phyloP scores from a whole-genome alignment of 2,113 vertebrate genomes.

The Tetrao urogallus region DNA sequence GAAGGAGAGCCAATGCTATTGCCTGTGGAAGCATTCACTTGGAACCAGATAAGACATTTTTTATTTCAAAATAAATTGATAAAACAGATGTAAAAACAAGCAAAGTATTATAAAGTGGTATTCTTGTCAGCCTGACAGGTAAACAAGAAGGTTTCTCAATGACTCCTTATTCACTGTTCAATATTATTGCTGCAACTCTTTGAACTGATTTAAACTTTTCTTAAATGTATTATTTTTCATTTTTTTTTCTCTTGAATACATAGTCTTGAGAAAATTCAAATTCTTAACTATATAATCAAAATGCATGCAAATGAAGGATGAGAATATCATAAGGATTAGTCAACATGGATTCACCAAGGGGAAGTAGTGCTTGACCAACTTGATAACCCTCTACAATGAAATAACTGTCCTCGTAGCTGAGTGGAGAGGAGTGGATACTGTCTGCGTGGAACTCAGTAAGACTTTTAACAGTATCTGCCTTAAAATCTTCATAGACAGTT shows the following conservation, averaged over 20 bases:
- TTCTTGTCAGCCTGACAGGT: neutral
- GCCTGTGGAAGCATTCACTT: neutral
- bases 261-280: neutral
- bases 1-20: neutral
- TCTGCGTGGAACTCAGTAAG: neutral
- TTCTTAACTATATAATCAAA: neutral
- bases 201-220: neutral
- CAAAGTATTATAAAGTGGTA: neutral
- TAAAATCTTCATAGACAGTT: neutral
- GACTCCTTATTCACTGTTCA: neutral
- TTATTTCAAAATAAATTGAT: neutral
- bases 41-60: neutral
- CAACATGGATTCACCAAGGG: neutral
- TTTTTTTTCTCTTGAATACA: neutral
- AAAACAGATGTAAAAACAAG: neutral
- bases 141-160: neutral
- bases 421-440: neutral
- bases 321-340: neutral
- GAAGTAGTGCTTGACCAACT: neutral
- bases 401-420: neutral
- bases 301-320: neutral
- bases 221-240: neutral
- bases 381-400: neutral
- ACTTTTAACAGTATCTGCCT: neutral
- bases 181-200: neutral